These are phyloP conservation scores for Decapterus maruadsi DNA, from an alignment of 2,797 vertebrate species.

Conservation along the genomic window DNA sequence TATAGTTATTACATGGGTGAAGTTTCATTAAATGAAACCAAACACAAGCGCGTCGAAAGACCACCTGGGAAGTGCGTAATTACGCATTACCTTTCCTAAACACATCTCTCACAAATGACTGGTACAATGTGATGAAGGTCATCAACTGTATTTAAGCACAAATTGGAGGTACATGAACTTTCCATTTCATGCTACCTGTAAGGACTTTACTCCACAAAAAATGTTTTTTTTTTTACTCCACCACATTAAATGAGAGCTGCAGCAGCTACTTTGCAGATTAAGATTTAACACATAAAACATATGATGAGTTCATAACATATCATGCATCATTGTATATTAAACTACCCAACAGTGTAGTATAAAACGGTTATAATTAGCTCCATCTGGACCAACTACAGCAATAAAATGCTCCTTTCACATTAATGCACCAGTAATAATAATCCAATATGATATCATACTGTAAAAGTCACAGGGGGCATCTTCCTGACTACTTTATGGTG, in stretches of 20 bases:
- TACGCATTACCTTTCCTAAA: slow-evolving; percentile 14
- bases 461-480: not conserved
- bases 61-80: slow-evolving; percentile 17
- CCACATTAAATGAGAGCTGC: not conserved
- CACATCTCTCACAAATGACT: not conserved
- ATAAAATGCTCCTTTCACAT: not conserved
- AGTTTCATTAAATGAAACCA: slow-evolving; percentile 19
- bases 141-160: not conserved
- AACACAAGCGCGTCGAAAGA: not conserved
- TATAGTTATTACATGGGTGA: slow-evolving; percentile 3
- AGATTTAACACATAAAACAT: not conserved
- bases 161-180: not conserved
- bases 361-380: not conserved
- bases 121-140: not conserved
- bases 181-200: not conserved
- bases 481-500: too few relatives aligned
- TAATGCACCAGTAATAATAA: not conserved
- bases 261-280: not conserved
- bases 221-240: not conserved
- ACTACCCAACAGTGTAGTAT: not conserved
- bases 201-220: not conserved
- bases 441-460: not conserved
- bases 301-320: not conserved
- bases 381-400: not conserved
- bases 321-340: not conserved